Evolutionary conservation across 2,888 invertebrate species (phyloP), one percentile per base, ranked within the genome.

Genomic region (Cheiracanthium punctorium): DNA sequence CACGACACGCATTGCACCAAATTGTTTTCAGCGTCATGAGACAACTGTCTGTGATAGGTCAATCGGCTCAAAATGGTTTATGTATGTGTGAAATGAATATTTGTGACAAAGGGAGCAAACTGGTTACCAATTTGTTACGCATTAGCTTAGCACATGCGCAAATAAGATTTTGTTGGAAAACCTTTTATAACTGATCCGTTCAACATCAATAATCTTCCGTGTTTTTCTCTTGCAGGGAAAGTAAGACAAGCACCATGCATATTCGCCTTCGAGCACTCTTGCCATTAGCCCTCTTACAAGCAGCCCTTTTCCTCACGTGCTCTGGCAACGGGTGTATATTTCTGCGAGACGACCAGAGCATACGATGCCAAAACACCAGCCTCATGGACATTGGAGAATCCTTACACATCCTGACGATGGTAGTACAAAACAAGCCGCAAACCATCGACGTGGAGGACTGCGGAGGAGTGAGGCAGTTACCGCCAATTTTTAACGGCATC

Each of bases 361-460:
- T 85, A 17, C 69, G 74, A n/a, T 85, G 85, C 58, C 74, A 80
- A 33, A 80, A 85, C 58, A 64, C 85, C 30, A 80, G 73, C n/a
- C 43, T 85, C 10, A 14, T 20, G 2, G 80, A 85, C 69, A 43
- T 85, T 8, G 41, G 67, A 1, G 80, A 85, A n/a, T 73, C 85
- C 2, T n/a, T 85, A 5, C 79, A 85, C 32, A 79, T 80, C 5
- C 32, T 85, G 28, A 79, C 80, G 7, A 48, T 52, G 37, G 77
- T 82, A 0, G 82, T 72, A 12, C 29, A 32, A 1, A 82, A 82
- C 67, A 41, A 58, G 43, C 82, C 82, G 14, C 33, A 20, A 20
- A 77, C 64, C 24, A 65, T 82, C 1, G 82, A 82, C 10, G 70
- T 75, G 0, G 82, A 82, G 2, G 70, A 64, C 20, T 82, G 82